These are phyloP conservation scores for Otolemur crassicaudatus DNA, from an alignment of 2,797 vertebrate genomes.

Conservation along the genomic window DNA sequence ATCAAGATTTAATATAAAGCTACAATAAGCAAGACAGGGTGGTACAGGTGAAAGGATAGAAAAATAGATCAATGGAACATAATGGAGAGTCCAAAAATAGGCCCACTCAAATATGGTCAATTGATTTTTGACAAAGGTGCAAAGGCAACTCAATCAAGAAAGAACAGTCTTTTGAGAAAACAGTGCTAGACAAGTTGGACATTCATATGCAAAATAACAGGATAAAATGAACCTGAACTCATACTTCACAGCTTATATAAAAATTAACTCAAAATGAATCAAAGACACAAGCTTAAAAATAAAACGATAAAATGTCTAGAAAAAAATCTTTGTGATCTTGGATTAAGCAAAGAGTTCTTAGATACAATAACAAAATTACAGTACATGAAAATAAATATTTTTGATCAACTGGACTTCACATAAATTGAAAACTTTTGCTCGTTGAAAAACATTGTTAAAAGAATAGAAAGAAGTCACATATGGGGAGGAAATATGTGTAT, in stretches of 20 bases:
- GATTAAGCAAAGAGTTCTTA: neutral
- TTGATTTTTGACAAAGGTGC: conserved; percentile 29
- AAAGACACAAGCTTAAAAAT: neutral
- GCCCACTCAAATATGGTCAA: conserved; percentile 1
- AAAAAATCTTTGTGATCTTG: neutral
- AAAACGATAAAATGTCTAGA: neutral
- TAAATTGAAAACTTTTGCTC: neutral
- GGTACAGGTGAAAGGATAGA: conserved; percentile 7
- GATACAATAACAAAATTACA: neutral
- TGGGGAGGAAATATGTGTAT: neutral
- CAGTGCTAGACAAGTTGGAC: neutral
- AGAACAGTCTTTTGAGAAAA: neutral
- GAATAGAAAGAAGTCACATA: conserved; percentile 8
- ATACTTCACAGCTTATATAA: neutral
- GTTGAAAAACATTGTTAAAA: neutral
- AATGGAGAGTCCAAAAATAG: conserved; percentile 48
- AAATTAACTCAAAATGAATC: neutral
- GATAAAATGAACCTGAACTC: conserved; percentile 1
- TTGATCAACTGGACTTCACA: neutral
- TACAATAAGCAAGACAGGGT: neutral
- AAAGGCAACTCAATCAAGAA: conserved; percentile 27
- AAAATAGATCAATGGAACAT: conserved; percentile 33
- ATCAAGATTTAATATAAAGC: conserved; percentile 47
- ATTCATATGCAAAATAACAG: neutral
- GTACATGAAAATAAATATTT: neutral